Conservation (phyloP, 2,888 invertebrate genomes). For the Drosophila nigricruria region DNA sequence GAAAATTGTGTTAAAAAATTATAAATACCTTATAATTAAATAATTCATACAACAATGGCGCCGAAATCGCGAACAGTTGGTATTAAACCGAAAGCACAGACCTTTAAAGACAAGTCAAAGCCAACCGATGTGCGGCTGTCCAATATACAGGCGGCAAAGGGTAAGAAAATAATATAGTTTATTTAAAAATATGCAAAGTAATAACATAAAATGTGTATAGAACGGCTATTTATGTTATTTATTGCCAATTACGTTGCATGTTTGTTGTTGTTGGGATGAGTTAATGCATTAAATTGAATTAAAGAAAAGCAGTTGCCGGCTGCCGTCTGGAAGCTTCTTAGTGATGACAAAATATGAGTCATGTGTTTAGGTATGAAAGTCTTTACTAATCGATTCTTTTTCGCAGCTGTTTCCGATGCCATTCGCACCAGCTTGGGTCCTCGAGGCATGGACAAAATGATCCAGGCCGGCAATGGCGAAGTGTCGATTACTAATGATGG, state of each 20-base stretch:
- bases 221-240: conserved; percentile 44
- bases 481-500: conserved; percentile 99
- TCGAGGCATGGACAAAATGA: conserved; percentile 99
- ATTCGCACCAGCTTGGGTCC: conserved; percentile 99
- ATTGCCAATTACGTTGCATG: not conserved
- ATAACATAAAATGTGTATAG: conserved; percentile 13
- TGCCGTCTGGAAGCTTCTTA: conserved; percentile 74
- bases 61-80: conserved; percentile 81
- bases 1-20: conserved; percentile 39
- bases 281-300: conserved; percentile 24
- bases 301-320: conserved; percentile 66
- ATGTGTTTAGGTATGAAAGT: conserved; percentile 46
- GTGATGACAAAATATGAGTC: conserved; percentile 68
- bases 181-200: conserved; percentile 9
- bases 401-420: conserved; percentile 98
- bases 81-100: conserved; percentile 85
- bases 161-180: conserved; percentile 86
- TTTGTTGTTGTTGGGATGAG: not conserved
- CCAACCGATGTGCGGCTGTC: conserved; percentile 96
- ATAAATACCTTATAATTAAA: conserved; percentile 34
- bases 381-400: conserved; percentile 3
- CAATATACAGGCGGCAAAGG: conserved; percentile 99
- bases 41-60: conserved; percentile 75
- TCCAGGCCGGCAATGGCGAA: conserved; percentile 98
- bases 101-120: conserved; percentile 96